Conservation (phyloP, 2,113 vertebrate species). For the Ictalurus punctatus region DNA sequence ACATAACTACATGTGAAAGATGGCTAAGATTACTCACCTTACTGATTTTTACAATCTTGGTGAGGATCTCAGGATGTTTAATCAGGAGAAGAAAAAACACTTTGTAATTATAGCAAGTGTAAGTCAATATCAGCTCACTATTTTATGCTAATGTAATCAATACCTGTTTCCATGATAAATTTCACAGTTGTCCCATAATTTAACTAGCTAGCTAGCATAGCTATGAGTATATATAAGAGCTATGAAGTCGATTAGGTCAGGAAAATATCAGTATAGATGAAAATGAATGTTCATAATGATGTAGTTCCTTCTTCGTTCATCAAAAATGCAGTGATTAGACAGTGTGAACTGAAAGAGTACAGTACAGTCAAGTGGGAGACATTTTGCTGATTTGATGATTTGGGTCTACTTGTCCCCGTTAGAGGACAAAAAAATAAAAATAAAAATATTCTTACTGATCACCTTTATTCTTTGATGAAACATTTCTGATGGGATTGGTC, state of each 20-base stretch:
- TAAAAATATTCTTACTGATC: background rate
- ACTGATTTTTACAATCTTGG: background rate
- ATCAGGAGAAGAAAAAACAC: background rate
- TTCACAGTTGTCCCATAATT: background rate
- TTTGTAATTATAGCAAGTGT: background rate
- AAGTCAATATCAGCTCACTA: background rate
- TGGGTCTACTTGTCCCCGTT: background rate
- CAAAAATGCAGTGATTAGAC: background rate
- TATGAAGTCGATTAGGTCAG: background rate
- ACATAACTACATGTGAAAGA: background rate
- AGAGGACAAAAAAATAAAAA: background rate
- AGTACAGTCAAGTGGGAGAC: background rate
- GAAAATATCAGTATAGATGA: background rate
- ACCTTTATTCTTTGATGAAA: background rate
- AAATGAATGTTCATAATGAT: background rate
- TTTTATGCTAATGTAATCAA: background rate
- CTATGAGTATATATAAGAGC: background rate
- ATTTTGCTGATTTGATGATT: background rate
- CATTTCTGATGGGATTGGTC: background rate
- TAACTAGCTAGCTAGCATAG: background rate
- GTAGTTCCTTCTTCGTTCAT: background rate
- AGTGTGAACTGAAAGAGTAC: background rate
- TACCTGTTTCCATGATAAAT: background rate
- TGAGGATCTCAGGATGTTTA: background rate
- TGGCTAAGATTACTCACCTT: background rate